Percentiles rank a stretch among this genome's conserved stretches.
Evolutionary conservation across 2,113 vertebrate genomes (phyloP).

Genomic region (Candoia aspera): DNA sequence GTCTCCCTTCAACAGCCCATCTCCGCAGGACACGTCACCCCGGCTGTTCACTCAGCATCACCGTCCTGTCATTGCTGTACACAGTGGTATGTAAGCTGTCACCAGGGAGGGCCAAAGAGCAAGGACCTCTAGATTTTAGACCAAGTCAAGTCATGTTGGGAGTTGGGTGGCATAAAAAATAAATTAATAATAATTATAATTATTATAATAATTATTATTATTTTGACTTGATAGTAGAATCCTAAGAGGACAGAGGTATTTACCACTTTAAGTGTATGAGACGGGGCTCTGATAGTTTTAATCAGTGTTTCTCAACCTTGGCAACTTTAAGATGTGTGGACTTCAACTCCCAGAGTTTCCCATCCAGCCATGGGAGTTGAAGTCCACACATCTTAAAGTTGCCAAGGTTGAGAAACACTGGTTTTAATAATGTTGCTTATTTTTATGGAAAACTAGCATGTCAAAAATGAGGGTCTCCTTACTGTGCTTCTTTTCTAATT

Average conservation of each 20-base stretch:
- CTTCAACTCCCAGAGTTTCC: no score
- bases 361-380: no score
- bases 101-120: background rate
- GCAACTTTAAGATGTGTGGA: no score
- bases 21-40: conserved; percentile 92
- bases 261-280: background rate
- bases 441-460: background rate
- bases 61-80: conserved; percentile 96
- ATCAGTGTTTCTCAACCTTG: no score
- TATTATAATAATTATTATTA: background rate
- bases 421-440: background rate
- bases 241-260: background rate
- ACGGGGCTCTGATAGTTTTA: background rate
- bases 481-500: background rate
- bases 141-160: background rate
- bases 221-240: background rate
- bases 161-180: no score
- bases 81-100: conserved; percentile 87
- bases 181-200: no score
- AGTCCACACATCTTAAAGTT: no score
- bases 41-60: conserved; percentile 97
- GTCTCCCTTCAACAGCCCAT: conserved; percentile 87
- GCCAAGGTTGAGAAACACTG: no score
- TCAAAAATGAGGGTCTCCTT: background rate
- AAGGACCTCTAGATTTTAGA: no score